Evolutionary conservation across 2,797 vertebrate genomes (phyloP).

Genomic region (Rhyacichthys aspro): DNA sequence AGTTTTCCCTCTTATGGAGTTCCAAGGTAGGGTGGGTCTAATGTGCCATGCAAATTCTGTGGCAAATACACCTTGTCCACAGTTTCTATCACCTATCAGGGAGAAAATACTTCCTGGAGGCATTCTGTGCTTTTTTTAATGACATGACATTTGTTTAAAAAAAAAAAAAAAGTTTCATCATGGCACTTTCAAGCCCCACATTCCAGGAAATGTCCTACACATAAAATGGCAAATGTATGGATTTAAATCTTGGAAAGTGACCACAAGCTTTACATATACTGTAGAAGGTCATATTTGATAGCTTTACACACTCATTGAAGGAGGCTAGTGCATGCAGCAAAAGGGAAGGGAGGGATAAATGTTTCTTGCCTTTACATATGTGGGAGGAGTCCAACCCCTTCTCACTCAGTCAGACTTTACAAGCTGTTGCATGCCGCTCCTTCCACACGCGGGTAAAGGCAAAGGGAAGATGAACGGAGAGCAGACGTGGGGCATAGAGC

Average conservation of each 20-base stretch:
- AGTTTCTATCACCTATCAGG: constrained; percentile 2
- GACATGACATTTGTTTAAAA: constrained; percentile 12
- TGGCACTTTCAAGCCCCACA: constrained; percentile 16
- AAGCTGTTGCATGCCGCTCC: constrained; percentile 57
- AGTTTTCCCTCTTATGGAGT: constrained; percentile 37
- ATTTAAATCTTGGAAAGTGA: constrained; percentile 31
- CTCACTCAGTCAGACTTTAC: constrained; percentile 46
- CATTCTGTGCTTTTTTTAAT: constrained; percentile 3
- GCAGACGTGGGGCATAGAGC: constrained; percentile 35
- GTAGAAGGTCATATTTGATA: constrained; percentile 8
- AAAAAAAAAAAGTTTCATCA: not conserved
- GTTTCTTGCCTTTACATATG: constrained; percentile 26
- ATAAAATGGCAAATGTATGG: constrained; percentile 16
- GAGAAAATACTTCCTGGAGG: constrained; percentile 48
- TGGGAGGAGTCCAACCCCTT: constrained; percentile 62
- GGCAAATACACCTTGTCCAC: constrained; percentile 15
- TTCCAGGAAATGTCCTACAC: constrained; percentile 39
- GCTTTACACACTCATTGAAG: constrained; percentile 7
- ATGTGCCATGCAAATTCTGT: constrained; percentile 65
- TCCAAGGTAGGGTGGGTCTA: constrained; percentile 33
- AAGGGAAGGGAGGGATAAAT: constrained; percentile 6
- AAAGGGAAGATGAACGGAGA: constrained; percentile 41
- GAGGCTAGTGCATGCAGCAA: not conserved
- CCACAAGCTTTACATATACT: constrained; percentile 37
- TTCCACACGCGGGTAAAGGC: constrained; percentile 63